Base-by-base conservation (phyloP, 2,888 invertebrate species). In the Ectropis crepuscularia region DNA sequence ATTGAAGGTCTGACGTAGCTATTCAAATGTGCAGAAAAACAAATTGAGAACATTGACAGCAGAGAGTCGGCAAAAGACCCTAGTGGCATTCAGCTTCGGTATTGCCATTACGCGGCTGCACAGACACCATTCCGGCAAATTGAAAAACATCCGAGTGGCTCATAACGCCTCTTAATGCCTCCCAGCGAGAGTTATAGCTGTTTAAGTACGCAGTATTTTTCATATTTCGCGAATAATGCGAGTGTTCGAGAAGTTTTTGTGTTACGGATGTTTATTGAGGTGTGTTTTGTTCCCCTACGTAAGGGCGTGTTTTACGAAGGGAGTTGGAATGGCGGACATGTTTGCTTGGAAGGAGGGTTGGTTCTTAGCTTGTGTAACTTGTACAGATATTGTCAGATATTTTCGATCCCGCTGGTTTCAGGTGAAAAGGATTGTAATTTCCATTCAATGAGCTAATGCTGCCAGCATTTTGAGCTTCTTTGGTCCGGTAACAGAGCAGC, bases 141-240 rank as follows among this genome's bases (percentile, higher is more conserved):
- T 92, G 91, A 91, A 92, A 92, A 90, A 89, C 88, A 87, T 85
- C 86, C 68, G 85, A 88, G 85, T 85, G 83, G 75, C 82, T 86
- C 87, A 86, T 89, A 89, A 90, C 88, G 81, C 82, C 80, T 87
- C 85, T 88, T 89, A 90, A 90, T 90, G 86, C 84, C 76, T 84
- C 81, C 78, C 85, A 74, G 71, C 68, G 80, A 84, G 87, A 89
- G 88, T 88, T 87, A 88, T 86, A 71, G 85, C 82, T 76, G 78
- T 82, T 81, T 82, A 86, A 86, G 83, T 83, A 80, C 80, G 80
- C 77, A 78, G 82, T 86, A 83, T 89, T 89, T 89, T 87, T 89
- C 88, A 90, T 89, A 87, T 88, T 86, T 87, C 84, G 79, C 86
- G 78, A 88, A 88, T 88, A 88, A 84, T 83, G 79, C 78, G 79